Evolutionary conservation across 2,113 vertebrate genomes (phyloP), one percentile per base, ranked within the genome.

Genomic region (Bujurquina vittata): DNA sequence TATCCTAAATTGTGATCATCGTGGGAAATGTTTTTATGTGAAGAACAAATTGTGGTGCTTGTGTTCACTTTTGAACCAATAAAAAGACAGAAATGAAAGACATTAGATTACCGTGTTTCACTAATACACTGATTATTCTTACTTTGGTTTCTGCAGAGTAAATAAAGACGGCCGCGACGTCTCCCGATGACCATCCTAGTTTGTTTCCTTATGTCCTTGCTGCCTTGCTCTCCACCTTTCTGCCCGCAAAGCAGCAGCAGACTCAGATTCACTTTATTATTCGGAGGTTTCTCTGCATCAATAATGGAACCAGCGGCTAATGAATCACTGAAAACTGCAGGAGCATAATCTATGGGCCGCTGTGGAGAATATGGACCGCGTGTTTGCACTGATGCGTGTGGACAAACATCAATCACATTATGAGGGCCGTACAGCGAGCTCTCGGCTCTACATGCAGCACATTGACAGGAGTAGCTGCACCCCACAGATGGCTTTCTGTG

Each of bases 251-350:
- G 77, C 23, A 75, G 31, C 63, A 75, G 59, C 76, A 37, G 59
- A 58, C 60, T 77, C 3, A 3, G 23, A 40, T 69, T 75, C n/a
- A 56, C 86, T 92, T 63, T 29, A 92, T 92, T 89, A 90, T 89
- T 89, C 87, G 91, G 22, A 78, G n/a, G 26, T 56, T 78, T 86
- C 75, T 75, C 75, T 79, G 60, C 61, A 89, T 89, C 79, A 89
- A 88, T 91, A 89, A 91, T 89, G 29, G 26, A 89, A 75, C 49
- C 37, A 56, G 75, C 43, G 49, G 81, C 77, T 81, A 81, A 89
- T 89, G 79, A 91, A 81, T 88, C 84, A 89, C 80, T 81, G 18
- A 87, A 86, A 79, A 31, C 77, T 78, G 83, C 85, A 60, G 59
- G 63, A 80, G 79, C 2, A 23, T 61, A 63, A 92, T 77, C 79